These are phyloP conservation scores for Lydus trimaculatus DNA, from an alignment of 2,888 invertebrate genomes.

Conservation along the genomic window DNA sequence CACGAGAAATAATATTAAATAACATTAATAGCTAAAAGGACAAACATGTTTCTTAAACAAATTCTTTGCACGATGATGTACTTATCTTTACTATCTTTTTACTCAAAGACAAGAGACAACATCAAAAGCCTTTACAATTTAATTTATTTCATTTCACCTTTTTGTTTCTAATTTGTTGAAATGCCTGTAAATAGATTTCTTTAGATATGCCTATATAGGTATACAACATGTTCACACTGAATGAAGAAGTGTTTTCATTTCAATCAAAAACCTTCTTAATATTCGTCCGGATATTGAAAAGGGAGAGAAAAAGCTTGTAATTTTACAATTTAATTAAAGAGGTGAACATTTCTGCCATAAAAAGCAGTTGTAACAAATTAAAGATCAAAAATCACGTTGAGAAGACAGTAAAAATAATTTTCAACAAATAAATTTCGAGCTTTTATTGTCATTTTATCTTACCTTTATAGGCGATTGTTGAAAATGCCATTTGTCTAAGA, in stretches of 20 bases:
- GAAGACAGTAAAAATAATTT: neutral
- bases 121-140: constrained; percentile 29
- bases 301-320: neutral
- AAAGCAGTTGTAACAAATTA: neutral
- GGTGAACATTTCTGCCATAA: neutral
- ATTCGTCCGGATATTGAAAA: constrained; percentile 2
- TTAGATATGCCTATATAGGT: too few species aligned
- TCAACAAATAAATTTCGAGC: neutral
- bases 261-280: constrained; percentile 18
- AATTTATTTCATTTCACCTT: constrained; percentile 28
- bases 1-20: neutral
- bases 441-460: neutral
- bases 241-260: constrained; percentile 15
- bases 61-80: constrained; percentile 27
- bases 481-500: too few species aligned
- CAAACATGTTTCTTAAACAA: constrained; percentile 19
- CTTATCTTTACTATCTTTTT: constrained; percentile 19
- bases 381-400: neutral
- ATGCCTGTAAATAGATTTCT: constrained; percentile 1
- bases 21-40: neutral
- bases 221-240: neutral
- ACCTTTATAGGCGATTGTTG: too few species aligned
- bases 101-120: constrained; percentile 23
- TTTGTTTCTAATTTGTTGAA: constrained; percentile 29
- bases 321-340: constrained; percentile 12